A percentile compares a stretch with the other conserved stretches of the same genome.
These are phyloP conservation scores for Cabera pusaria DNA, from an alignment of 2,888 invertebrate genomes.

Conservation along the genomic window DNA sequence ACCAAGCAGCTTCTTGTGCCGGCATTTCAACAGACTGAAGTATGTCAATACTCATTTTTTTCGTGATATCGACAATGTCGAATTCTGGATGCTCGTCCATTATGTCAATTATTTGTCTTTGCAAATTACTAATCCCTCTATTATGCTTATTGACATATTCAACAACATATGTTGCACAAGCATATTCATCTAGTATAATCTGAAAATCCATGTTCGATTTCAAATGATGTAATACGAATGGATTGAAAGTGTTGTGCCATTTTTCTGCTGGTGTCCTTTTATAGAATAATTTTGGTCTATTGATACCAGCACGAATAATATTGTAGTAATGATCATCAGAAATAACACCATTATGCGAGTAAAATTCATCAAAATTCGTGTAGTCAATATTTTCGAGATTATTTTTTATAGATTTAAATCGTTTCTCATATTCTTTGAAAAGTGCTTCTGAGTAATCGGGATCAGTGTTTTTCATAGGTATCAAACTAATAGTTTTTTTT, in stretches of 20 bases:
- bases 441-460: slow-evolving; percentile 22
- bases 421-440: slow-evolving; percentile 34
- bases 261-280: slow-evolving; percentile 48
- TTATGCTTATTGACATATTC: slow-evolving; percentile 58
- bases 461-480: slow-evolving; percentile 42
- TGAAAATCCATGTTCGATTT: slow-evolving; percentile 56
- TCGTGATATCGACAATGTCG: slow-evolving; percentile 35
- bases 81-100: slow-evolving; percentile 40
- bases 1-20: slow-evolving; percentile 56
- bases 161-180: slow-evolving; percentile 56
- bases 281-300: slow-evolving; percentile 46
- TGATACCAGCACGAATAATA: slow-evolving; percentile 42
- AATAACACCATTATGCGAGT: slow-evolving; percentile 36
- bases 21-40: slow-evolving; percentile 37
- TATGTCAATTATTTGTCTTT: slow-evolving; percentile 36
- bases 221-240: slow-evolving; percentile 44
- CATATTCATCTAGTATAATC: slow-evolving; percentile 54
- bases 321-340: slow-evolving; percentile 41
- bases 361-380: slow-evolving; percentile 38
- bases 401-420: slow-evolving; percentile 30
- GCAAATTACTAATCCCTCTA: slow-evolving; percentile 48
- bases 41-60: slow-evolving; percentile 34
- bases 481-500: slow-evolving; percentile 31
- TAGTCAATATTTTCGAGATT: slow-evolving; percentile 42
- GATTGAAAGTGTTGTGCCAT: slow-evolving; percentile 58